Evolutionary conservation across 2,113 vertebrate species (phyloP).

Genomic region (Poecilia latipinna): DNA sequence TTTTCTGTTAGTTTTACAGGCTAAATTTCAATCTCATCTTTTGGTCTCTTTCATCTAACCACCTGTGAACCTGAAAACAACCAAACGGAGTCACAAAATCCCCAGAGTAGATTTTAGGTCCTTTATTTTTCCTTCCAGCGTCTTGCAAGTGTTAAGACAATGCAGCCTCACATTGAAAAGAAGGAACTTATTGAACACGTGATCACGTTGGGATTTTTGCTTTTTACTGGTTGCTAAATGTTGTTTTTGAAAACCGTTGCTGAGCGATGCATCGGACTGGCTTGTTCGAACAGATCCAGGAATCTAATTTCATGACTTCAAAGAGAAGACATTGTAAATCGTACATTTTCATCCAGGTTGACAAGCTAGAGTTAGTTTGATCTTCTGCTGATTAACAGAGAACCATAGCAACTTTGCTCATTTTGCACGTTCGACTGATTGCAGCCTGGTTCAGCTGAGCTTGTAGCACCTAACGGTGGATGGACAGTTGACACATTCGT

Average conservation of each 20-base stretch:
- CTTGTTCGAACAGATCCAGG: conserved; percentile 5
- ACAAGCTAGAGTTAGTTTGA: neutral
- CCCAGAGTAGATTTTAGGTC: neutral
- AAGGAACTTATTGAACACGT: neutral
- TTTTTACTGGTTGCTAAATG: neutral
- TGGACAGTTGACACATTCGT: neutral
- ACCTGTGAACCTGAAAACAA: neutral
- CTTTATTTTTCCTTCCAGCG: neutral
- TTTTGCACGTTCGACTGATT: neutral
- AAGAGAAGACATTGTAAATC: conserved; percentile 6
- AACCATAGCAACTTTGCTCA: neutral
- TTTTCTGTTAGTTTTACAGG: too few species aligned
- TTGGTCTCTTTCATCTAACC: too few species aligned
- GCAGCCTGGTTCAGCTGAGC: neutral
- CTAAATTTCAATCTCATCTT: too few species aligned
- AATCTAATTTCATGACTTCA: neutral
- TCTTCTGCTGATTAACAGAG: neutral
- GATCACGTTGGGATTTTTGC: neutral
- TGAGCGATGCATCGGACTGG: conserved; percentile 1
- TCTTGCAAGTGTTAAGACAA: neutral
- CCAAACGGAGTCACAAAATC: conserved; percentile 4
- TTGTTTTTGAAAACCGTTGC: conserved; percentile 13
- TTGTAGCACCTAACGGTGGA: neutral
- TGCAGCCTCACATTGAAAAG: neutral
- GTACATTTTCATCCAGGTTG: neutral